A percentile compares a stretch with the other conserved stretches of the same genome.
These are phyloP conservation scores for Sebastiscus albofasciatus DNA, from an alignment of 2,797 vertebrate genomes.

Conservation along the genomic window DNA sequence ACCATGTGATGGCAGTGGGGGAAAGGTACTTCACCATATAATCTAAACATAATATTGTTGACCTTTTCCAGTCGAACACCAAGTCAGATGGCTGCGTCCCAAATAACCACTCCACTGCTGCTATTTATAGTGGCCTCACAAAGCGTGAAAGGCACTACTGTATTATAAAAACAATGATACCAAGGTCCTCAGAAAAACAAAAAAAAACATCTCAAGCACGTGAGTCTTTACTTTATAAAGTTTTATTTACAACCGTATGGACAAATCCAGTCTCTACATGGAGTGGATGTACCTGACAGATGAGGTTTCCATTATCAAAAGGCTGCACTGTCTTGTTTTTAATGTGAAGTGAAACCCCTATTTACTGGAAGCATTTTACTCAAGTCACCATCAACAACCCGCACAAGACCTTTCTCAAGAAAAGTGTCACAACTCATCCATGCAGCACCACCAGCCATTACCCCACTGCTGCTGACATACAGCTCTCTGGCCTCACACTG, in stretches of 20 bases:
- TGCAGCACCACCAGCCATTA: slow-evolving; percentile 11
- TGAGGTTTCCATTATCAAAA: neutral
- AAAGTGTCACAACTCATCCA: slow-evolving; percentile 48
- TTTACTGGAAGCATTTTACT: slow-evolving; percentile 34
- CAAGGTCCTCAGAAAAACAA: neutral
- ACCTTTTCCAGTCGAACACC: slow-evolving; percentile 62
- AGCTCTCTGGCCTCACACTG: neutral
- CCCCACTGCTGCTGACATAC: slow-evolving; percentile 14
- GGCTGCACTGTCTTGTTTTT: neutral
- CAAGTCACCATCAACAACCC: slow-evolving; percentile 2
- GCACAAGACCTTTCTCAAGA: slow-evolving; percentile 20
- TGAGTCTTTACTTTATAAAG: neutral
- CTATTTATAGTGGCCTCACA: slow-evolving; percentile 65
- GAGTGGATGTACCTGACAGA: neutral
- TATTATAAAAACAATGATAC: slow-evolving; percentile 13
- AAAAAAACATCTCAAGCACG: neutral
- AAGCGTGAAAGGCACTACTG: slow-evolving; percentile 16
- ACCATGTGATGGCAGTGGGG: slow-evolving; percentile 68
- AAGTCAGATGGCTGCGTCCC: slow-evolving; percentile 61
- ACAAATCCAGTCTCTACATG: neutral
- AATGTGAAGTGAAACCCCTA: slow-evolving; percentile 5
- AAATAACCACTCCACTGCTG: slow-evolving; percentile 51
- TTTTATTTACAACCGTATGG: slow-evolving; percentile 17
- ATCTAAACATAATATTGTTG: slow-evolving; percentile 74
- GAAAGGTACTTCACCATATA: slow-evolving; percentile 67